Evolutionary conservation across 2,888 invertebrate genomes (phyloP).

Genomic region (Heliconius ismenius): DNA sequence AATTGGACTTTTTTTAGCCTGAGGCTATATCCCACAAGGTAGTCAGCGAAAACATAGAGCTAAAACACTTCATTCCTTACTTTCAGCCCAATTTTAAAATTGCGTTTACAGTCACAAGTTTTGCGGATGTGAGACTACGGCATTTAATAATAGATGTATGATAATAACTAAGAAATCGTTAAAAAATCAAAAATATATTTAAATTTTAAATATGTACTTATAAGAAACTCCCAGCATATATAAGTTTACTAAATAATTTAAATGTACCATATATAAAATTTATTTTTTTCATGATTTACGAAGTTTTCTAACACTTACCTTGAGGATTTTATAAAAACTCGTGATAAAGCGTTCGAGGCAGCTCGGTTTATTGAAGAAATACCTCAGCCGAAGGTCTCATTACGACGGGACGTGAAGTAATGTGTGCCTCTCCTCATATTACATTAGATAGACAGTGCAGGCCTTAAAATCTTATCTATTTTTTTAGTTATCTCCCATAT

Average conservation of each 20-base stretch:
- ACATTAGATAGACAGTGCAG: not conserved
- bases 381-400: conserved; percentile 3
- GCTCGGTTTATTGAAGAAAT: conserved; percentile 12
- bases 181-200: no score
- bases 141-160: no score
- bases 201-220: no score
- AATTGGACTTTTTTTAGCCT: no score
- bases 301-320: not conserved
- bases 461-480: not conserved
- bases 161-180: no score
- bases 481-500: no score
- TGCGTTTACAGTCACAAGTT: no score
- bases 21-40: no score
- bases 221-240: not conserved
- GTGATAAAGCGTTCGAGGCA: not conserved
- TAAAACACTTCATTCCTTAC: no score
- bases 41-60: no score
- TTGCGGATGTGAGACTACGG: no score
- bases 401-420: conserved; percentile 6
- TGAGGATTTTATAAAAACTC: not conserved
- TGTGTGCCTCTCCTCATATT: not conserved
- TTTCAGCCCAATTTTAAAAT: no score
- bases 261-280: not conserved
- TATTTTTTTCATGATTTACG: not conserved
- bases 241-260: not conserved